Evolutionary conservation across 2,888 invertebrate genomes (phyloP), one percentile per base, ranked within the genome.

Genomic region (Andrena chrysosceles): DNA sequence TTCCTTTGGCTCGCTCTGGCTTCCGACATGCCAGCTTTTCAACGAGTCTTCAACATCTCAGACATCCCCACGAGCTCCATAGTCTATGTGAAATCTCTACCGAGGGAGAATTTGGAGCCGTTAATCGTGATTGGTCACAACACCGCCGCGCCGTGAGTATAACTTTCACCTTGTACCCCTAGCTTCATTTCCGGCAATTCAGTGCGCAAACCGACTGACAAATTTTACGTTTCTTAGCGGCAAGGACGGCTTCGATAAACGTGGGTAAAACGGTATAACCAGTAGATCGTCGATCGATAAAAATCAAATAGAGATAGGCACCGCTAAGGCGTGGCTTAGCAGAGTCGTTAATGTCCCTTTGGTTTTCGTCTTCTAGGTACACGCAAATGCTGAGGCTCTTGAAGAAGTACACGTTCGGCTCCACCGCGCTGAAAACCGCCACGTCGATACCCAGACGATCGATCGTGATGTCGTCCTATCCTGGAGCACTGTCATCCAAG

Each of bases 331-430:
- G 23, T 68, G 29, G 7, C 48, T 63, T 31, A 10, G n/a, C 63
- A 20, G 8, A 23, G 20, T 1, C 0, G 26, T 8, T 42, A 49
- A 49, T n/a, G 10, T 26, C 33, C 7, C 8, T 67, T 10, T 54
- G 56, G 8, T n/a, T 78, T 81, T 75, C 48, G 70, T 59, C 91
- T 86, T 94, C 1, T 91, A 96, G 97, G 83, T 98, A 97, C 92
- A 95, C 96, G 48, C 96, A 96, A 84, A 98, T 98, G 98, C 95
- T 98, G 80, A 95, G 98, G 77, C 96, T 98, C 49, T 95, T 98
- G 90, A 98, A 98, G 93, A 96, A 96, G 76, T 98, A 98, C 94
- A 97, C 97, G 90, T 96, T 99, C 70, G 96, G 96, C 81, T 98
- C 96, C 92, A 94, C 95, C 2, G 94, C 94, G 66, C 91, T 92